phyloP scores from a whole-genome alignment of 2,888 invertebrate species.

The Coleophora deauratella region DNA sequence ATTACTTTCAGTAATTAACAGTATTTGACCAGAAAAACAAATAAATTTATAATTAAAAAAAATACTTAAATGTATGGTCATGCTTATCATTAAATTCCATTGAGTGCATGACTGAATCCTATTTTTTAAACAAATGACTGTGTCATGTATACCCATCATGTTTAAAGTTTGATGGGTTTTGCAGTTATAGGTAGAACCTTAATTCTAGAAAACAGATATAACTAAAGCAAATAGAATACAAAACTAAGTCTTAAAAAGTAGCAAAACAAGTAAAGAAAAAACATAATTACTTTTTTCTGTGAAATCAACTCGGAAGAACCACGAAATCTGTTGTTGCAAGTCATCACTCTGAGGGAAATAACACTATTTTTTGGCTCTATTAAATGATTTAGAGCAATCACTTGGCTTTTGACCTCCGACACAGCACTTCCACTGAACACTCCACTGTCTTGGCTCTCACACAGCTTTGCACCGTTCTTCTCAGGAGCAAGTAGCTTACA shows the following conservation, averaged over 20 bases:
- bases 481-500: conserved; percentile 42
- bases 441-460: conserved; percentile 47
- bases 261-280: conserved; percentile 49
- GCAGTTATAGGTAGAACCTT: no score
- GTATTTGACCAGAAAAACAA: no score
- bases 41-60: no score
- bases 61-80: no score
- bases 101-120: no score
- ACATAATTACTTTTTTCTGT: conserved; percentile 62
- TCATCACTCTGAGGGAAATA: conserved; percentile 17
- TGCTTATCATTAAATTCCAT: no score
- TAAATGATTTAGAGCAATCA: conserved; percentile 23
- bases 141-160: no score
- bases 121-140: no score
- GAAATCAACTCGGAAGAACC: conserved; percentile 30
- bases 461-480: conserved; percentile 48
- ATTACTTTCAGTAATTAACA: no score
- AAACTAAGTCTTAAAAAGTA: conserved; percentile 39
- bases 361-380: conserved; percentile 30
- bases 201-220: no score
- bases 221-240: conserved; percentile 20
- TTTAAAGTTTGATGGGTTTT: no score
- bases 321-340: conserved; percentile 21
- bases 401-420: conserved; percentile 21
- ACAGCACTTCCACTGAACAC: conserved; percentile 52